Percentiles rank a stretch among this genome's conserved stretches.
These are phyloP conservation scores for Falco novaeseelandiae DNA, from an alignment of 2,797 vertebrate species.

Conservation along the genomic window DNA sequence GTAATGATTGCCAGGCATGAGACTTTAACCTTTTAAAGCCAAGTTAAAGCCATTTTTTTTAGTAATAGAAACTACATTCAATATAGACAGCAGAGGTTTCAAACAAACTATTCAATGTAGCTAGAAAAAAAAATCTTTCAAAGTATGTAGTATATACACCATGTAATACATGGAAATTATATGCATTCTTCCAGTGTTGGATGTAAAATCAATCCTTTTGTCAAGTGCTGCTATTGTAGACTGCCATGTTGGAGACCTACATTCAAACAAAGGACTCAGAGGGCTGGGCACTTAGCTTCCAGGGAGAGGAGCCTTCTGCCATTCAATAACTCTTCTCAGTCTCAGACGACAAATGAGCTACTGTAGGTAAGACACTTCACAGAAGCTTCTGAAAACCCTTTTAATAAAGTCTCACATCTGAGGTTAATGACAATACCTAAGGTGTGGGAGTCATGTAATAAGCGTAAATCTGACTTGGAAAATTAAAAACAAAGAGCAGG, in stretches of 20 bases:
- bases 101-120: conserved; percentile 3
- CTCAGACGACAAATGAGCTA: neutral
- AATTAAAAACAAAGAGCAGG: conserved; percentile 73
- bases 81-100: conserved; percentile 10
- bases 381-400: conserved; percentile 43
- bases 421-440: conserved; percentile 61
- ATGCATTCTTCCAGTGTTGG: conserved; percentile 50
- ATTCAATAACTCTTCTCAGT: neutral
- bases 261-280: conserved; percentile 50
- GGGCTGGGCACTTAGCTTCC: conserved; percentile 53
- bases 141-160: conserved; percentile 17
- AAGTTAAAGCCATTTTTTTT: neutral
- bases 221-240: conserved; percentile 60
- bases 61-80: neutral
- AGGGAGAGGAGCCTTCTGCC: conserved; percentile 33
- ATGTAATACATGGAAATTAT: conserved; percentile 67
- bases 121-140: conserved; percentile 26
- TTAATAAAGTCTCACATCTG: conserved; percentile 46
- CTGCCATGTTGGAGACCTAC: conserved; percentile 62
- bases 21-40: neutral
- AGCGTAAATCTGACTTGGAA: conserved; percentile 61
- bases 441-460: conserved; percentile 66
- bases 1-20: neutral
- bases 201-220: conserved; percentile 65
- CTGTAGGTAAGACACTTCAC: neutral